A percentile compares a stretch with the other conserved stretches of the same genome.
Evolutionary conservation across 2,797 vertebrate genomes (phyloP).

Genomic region (Allobates femoralis): DNA sequence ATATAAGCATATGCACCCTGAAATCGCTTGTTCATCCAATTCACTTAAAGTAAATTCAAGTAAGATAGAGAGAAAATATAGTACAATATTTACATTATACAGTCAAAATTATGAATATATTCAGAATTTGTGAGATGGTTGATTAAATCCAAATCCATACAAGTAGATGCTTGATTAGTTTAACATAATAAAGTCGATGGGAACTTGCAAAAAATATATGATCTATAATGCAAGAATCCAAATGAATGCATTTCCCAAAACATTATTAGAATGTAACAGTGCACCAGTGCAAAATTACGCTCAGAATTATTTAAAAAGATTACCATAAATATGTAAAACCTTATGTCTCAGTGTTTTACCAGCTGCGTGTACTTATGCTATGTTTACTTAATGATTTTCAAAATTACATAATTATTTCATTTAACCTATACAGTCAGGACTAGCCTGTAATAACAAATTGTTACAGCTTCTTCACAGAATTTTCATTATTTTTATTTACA

Average conservation of each 20-base stretch:
- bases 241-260: slow-evolving; percentile 44
- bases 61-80: slow-evolving; percentile 30
- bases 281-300: slow-evolving; percentile 43
- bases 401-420: slow-evolving; percentile 47
- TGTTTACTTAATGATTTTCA: slow-evolving; percentile 52
- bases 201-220: slow-evolving; percentile 30
- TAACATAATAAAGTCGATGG: slow-evolving; percentile 28
- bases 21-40: slow-evolving; percentile 15
- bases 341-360: slow-evolving; percentile 52
- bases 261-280: slow-evolving; percentile 38
- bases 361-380: slow-evolving; percentile 53
- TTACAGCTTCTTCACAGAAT: background rate
- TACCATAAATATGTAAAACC: slow-evolving; percentile 52
- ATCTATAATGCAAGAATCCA: slow-evolving; percentile 34
- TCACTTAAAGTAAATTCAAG: slow-evolving; percentile 19
- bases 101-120: slow-evolving; percentile 46
- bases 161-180: slow-evolving; percentile 37
- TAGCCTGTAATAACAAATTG: slow-evolving; percentile 33
- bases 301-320: slow-evolving; percentile 50
- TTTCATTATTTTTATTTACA: slow-evolving; percentile 9
- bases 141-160: slow-evolving; percentile 35
- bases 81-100: slow-evolving; percentile 34
- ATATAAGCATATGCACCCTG: slow-evolving; percentile 5
- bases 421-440: slow-evolving; percentile 34
- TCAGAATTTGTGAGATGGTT: slow-evolving; percentile 13